phyloP scores from a whole-genome alignment of 1,140 invertebrate species.

The Neodiprion fabricii region DNA sequence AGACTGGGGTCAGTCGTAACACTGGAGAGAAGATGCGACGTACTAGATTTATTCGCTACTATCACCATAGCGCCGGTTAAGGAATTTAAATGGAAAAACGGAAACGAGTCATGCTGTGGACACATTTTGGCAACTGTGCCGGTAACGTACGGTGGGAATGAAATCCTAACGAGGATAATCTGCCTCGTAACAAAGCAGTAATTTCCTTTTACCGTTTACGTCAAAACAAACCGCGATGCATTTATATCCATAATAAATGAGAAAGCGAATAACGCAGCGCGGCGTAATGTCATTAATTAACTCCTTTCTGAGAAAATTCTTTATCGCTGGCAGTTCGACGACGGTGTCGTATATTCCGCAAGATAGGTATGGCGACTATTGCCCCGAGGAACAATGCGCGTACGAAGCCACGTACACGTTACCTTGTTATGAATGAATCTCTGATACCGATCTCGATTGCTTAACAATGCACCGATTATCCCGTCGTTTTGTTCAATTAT shows the following conservation, averaged over 20 bases:
- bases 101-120: too few relatives aligned
- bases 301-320: slow-evolving; percentile 16
- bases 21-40: too few relatives aligned
- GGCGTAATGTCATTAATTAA: slow-evolving; percentile 20
- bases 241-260: slow-evolving; percentile 11
- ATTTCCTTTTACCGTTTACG: slow-evolving; percentile 46
- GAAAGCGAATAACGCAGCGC: not conserved
- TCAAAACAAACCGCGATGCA: not conserved
- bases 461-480: slow-evolving; percentile 3
- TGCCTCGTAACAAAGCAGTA: slow-evolving; percentile 36
- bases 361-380: too few relatives aligned
- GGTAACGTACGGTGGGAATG: slow-evolving; percentile 38
- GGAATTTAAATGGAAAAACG: too few relatives aligned
- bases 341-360: too few relatives aligned
- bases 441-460: slow-evolving; percentile 5
- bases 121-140: slow-evolving; percentile 30
- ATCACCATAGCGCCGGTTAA: too few relatives aligned
- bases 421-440: slow-evolving; percentile 7
- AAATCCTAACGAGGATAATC: slow-evolving; percentile 34
- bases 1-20: too few relatives aligned
- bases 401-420: not conserved
- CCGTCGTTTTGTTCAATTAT: slow-evolving; percentile 1
- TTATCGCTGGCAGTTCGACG: not conserved
- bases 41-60: too few relatives aligned
- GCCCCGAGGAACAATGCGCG: not conserved